Conservation (phyloP, 1,140 invertebrate genomes). For the Drosophila littoralis region DNA sequence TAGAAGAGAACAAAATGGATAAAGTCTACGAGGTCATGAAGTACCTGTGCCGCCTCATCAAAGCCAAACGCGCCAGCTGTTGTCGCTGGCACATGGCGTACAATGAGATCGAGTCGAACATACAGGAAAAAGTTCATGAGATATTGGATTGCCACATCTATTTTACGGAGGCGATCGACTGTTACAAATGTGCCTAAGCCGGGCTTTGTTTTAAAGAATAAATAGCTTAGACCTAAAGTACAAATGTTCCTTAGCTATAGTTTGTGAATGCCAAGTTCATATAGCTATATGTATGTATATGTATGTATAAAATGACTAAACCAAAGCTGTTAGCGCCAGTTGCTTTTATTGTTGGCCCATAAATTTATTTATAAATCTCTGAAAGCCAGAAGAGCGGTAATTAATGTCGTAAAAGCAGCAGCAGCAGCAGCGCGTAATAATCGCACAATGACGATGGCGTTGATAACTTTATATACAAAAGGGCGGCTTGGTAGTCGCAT, state of each 20-base stretch:
- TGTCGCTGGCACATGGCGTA: conserved; percentile 66
- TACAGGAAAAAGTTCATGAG: conserved; percentile 43
- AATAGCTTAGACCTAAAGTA: conserved; percentile 6
- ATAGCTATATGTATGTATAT: background rate
- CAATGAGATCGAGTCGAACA: conserved; percentile 44
- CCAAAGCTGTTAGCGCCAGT: conserved; percentile 22
- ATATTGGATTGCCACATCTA: conserved; percentile 30
- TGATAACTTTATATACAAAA: conserved; percentile 78
- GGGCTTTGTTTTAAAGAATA: background rate
- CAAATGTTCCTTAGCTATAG: conserved; percentile 21
- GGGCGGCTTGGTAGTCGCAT: conserved; percentile 44
- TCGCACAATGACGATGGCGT: conserved; percentile 47
- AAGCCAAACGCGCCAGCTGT: conserved; percentile 40
- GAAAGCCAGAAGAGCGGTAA: conserved; percentile 51
- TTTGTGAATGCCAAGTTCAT: conserved; percentile 7
- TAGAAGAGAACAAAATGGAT: conserved; percentile 22
- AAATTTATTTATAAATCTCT: conserved; percentile 56
- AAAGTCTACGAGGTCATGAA: conserved; percentile 64
- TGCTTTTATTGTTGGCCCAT: conserved; percentile 7
- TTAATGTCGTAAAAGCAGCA: conserved; percentile 62
- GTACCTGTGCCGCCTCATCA: conserved; percentile 61
- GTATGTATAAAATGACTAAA: background rate
- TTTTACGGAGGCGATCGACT: conserved; percentile 51
- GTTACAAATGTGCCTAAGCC: conserved; percentile 33
- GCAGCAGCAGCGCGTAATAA: conserved; percentile 16